Evolutionary conservation across 1,140 invertebrate genomes (phyloP), one percentile per base, ranked within the genome.

Genomic region (Bemisia tabaci): DNA sequence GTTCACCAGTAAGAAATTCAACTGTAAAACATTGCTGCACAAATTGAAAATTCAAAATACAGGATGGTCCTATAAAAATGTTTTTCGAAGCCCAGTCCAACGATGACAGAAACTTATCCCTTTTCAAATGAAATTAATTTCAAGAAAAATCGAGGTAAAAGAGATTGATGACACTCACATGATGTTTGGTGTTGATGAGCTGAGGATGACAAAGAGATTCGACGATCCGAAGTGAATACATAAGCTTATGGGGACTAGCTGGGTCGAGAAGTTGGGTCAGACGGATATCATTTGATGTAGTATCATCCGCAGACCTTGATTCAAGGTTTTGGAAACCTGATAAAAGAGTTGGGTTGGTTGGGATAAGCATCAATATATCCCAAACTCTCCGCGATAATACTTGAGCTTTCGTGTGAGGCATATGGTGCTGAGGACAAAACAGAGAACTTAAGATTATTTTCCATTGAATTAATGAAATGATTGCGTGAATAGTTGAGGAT

Each of bases 161-260:
- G n/a, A n/a, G n/a, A n/a, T n/a, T n/a, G 33, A 48, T 5, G 17
- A 48, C 17, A 48, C 33, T 48, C 33, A 48, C 33, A 48, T 48
- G 33, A 48, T 17, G 33, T 48, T 48, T 48, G 17, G 33, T 48
- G 33, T 48, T 48, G 33, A 48, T 48, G 33, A 48, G 21, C 5
- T 59, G 67, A 1, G 74, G 74, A 60, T 78, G 72, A 59, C 82
- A 83, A 22, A 90, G 74, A 21, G 84, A 84, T 73, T 95, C 93
- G 1, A 96, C 89, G 65, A 96, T 95, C 74, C 95, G 93, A 59
- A 96, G 76, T 0, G 91, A 94, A 75, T 97, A 97, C 90, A 96
- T 95, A 60, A 97, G 82, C 74, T 94, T 94, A 76, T 96, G 93
- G 0, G 93, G 88, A 77, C 90, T 92, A 1, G 85, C 84, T 0